Conservation (phyloP, 2,888 invertebrate species). For the Orthosia gracilis region DNA sequence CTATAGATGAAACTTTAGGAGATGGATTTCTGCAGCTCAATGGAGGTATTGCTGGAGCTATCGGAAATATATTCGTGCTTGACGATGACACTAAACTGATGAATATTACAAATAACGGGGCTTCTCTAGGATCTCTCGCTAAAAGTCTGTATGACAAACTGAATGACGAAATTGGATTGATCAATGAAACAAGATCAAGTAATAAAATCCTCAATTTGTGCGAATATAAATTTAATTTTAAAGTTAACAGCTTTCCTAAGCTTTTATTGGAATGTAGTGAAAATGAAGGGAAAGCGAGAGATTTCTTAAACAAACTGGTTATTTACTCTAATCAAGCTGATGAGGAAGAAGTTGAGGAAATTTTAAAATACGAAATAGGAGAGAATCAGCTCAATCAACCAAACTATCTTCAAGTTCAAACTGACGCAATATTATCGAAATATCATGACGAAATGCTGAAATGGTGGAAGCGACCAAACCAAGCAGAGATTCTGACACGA, state of each 20-base stretch:
- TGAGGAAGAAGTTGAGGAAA: constrained; percentile 30
- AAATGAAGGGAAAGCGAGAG: constrained; percentile 5
- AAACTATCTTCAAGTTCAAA: constrained; percentile 8
- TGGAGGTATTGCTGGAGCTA: constrained; percentile 45
- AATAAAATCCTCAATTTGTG: not conserved
- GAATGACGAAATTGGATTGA: not conserved
- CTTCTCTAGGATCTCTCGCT: constrained; percentile 26
- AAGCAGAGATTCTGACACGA: constrained; percentile 37
- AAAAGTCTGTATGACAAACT: constrained; percentile 12
- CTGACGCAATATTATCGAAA: constrained; percentile 47
- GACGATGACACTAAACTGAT: constrained; percentile 35
- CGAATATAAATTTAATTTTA: constrained; percentile 17
- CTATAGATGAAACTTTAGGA: constrained; percentile 40
- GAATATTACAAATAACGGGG: constrained; percentile 33
- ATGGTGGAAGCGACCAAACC: constrained; percentile 48
- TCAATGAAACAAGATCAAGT: not conserved
- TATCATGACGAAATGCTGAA: constrained; percentile 48
- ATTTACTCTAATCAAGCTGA: constrained; percentile 43
- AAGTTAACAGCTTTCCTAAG: constrained; percentile 13
- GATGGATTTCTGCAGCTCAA: constrained; percentile 29
- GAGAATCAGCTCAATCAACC: not conserved
- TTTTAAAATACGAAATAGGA: constrained; percentile 43
- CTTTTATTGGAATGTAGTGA: not conserved
- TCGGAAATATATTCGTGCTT: constrained; percentile 49
- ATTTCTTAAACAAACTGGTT: constrained; percentile 33